These are phyloP conservation scores for Beris chalybata DNA, from an alignment of 2,888 invertebrate genomes.

Conservation along the genomic window DNA sequence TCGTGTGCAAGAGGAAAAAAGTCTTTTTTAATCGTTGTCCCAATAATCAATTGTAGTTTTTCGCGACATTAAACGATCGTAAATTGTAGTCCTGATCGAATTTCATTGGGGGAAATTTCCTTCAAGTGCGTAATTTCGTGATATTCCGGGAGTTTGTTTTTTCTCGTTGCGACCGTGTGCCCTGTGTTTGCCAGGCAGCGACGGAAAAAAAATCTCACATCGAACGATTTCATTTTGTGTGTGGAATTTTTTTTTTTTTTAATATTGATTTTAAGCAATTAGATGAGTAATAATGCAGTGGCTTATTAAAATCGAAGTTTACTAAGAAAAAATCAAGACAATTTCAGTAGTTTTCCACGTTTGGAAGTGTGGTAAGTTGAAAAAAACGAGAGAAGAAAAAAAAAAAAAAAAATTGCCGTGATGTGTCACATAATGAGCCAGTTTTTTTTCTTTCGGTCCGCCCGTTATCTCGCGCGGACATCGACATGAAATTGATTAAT, in stretches of 20 bases:
- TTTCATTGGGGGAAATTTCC: too few species aligned
- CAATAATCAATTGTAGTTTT: too few species aligned
- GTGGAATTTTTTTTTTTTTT: constrained; percentile 22
- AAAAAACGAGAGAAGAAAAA: too few species aligned
- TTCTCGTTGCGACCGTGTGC: too few species aligned
- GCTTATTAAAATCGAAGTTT: constrained; percentile 4
- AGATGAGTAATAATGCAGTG: constrained; percentile 35
- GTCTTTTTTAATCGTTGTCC: neutral
- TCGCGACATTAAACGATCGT: too few species aligned
- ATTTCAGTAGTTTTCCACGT: neutral
- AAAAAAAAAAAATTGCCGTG: too few species aligned
- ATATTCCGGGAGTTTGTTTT: too few species aligned
- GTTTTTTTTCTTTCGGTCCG: neutral
- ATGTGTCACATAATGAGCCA: constrained; percentile 11
- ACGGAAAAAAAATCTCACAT: constrained; percentile 17
- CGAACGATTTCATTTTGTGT: constrained; percentile 25
- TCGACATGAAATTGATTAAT: too few species aligned
- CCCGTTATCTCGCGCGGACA: too few species aligned
- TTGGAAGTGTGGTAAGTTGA: constrained; percentile 1
- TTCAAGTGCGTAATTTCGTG: too few species aligned
- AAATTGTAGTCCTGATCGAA: too few species aligned
- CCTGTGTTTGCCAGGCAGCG: neutral
- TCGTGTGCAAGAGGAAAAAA: constrained; percentile 3
- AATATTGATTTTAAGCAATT: constrained; percentile 36
- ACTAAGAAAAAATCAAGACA: neutral